Base-by-base conservation (phyloP, 2,888 invertebrate genomes). In the Scaptodrosophila latifasciaeformis region DNA sequence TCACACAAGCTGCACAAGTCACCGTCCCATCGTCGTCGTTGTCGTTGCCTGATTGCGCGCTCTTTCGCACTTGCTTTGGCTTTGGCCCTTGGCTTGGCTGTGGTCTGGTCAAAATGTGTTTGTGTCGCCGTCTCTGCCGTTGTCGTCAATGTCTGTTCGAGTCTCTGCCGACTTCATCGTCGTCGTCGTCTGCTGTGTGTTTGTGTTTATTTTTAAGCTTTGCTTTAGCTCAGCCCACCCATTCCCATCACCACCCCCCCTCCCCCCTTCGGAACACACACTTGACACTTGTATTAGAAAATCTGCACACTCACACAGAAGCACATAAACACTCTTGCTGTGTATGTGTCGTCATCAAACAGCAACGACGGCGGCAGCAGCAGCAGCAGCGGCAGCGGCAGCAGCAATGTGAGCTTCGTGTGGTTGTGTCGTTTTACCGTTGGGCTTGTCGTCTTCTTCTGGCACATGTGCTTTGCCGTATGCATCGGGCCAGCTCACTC, bases 381-480 rank as follows among this genome's bases (percentile, higher is more conserved):
- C n/a, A n/a, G n/a, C n/a, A n/a, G n/a, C n/a, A n/a, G n/a, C n/a
- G n/a, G n/a, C n/a, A n/a, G n/a, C n/a, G n/a, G n/a, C n/a, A n/a
- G n/a, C n/a, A n/a, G n/a, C n/a, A n/a, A n/a, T n/a, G n/a, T n/a
- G n/a, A n/a, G n/a, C n/a, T n/a, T n/a, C 30, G 29, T 18, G 15
- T 24, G 13, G 43, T n/a, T n/a, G 24, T 13, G 34, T 37, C 35
- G 49, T 40, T 46, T 27, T 40, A 53, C 43, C 50, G 67, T 61
- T 59, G 57, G 45, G 68, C 75, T 68, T 78, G 79, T 67, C 78
- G 69, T 71, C 69, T 76, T 75, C 29, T 77, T 72, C 78, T 77
- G 66, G 64, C 72, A 54, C 75, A 74, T 62, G 40, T 44, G 35
- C 58, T 18, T 40, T 34, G 52, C 57, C 62, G 70, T 72, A 59